Conservation (phyloP, 2,888 invertebrate species). For the Anorthoa munda region DNA sequence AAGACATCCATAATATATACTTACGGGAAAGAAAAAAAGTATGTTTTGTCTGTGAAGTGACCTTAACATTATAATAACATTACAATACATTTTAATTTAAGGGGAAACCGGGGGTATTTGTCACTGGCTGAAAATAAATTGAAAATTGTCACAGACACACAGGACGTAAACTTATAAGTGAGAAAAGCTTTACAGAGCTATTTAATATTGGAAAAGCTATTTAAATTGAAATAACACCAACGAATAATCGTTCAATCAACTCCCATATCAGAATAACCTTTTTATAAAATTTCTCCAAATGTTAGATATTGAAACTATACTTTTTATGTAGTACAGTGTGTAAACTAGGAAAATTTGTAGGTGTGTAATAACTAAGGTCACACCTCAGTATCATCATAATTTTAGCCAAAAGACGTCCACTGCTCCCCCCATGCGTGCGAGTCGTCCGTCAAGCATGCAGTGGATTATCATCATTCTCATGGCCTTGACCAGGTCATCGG, state of each 20-base stretch:
- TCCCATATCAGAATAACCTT: not conserved
- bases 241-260: not conserved
- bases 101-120: constrained; percentile 3
- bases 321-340: no score
- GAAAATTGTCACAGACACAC: not conserved
- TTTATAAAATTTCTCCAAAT: not conserved
- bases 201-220: not conserved
- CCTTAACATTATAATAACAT: constrained; percentile 2
- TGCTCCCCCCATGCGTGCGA: no score
- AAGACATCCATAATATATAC: constrained; percentile 24
- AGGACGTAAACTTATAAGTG: no score
- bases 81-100: not conserved
- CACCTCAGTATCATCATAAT: no score
- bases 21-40: not conserved
- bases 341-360: not conserved
- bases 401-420: no score
- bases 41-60: not conserved
- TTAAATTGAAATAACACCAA: not conserved
- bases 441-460: no score
- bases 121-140: not conserved
- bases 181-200: not conserved
- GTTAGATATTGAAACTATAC: not conserved
- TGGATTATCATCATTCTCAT: no score
- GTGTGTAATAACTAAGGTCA: not conserved
- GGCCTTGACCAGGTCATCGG: no score